These are phyloP conservation scores for Standfussiana lucernea DNA, from an alignment of 2,888 invertebrate genomes.

Conservation along the genomic window DNA sequence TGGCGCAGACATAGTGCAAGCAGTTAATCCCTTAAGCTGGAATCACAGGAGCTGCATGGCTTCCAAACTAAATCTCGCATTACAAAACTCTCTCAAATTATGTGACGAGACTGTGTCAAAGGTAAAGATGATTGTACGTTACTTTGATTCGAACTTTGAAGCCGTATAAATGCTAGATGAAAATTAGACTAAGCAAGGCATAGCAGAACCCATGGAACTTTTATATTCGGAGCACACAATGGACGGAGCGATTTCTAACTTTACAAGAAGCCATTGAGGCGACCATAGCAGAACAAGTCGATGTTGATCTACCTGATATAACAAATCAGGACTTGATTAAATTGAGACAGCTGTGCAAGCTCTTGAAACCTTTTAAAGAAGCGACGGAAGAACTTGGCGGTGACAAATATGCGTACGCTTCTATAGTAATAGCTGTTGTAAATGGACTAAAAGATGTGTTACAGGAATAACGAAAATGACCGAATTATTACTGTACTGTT, in stretches of 20 bases:
- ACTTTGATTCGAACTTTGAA: neutral
- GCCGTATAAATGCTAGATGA: neutral
- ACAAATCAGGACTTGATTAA: conserved; percentile 5
- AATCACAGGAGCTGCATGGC: conserved; percentile 8
- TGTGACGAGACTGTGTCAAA: neutral
- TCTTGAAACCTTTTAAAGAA: conserved; percentile 42
- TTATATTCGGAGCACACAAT: neutral
- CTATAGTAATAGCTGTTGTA: conserved; percentile 30
- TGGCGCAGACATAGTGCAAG: neutral
- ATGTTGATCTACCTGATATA: neutral
- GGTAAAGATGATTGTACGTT: neutral
- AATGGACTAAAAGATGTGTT: conserved; percentile 23
- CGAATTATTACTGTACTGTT: neutral
- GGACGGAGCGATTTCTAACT: conserved; percentile 27
- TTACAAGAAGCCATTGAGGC: conserved; percentile 7
- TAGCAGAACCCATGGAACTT: conserved; percentile 18
- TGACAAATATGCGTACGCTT: conserved; percentile 12
- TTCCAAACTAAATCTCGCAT: neutral
- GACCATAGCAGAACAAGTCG: neutral
- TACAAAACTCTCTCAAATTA: conserved; percentile 15
- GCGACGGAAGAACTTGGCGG: conserved; percentile 5
- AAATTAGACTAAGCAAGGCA: conserved; percentile 5
- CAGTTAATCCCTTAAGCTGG: conserved; percentile 21
- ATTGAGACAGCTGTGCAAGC: conserved; percentile 17
- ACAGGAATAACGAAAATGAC: neutral